Conservation (phyloP, 2,113 vertebrate genomes). For the Chaetorhynchus papuensis region DNA sequence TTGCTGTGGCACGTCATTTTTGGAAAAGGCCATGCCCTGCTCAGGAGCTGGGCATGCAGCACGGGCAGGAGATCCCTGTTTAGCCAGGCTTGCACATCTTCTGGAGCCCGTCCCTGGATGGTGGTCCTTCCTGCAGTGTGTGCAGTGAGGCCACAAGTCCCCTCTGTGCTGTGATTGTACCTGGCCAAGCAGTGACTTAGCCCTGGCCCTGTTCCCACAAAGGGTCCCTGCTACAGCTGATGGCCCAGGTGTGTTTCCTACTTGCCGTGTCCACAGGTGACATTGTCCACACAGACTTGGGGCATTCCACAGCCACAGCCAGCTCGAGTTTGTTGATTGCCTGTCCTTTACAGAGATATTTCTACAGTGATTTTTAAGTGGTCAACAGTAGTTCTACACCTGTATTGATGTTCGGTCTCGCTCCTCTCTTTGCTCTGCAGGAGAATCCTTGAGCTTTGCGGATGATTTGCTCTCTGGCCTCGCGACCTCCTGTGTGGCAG, state of each 20-base stretch:
- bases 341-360: not conserved
- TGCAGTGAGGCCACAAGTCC: fast-evolving
- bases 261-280: not conserved
- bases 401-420: not conserved
- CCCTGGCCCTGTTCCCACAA: not conserved
- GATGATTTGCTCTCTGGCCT: slow-evolving; percentile 94
- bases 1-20: not conserved
- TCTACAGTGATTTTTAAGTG: not conserved
- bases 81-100: not conserved
- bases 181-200: not conserved
- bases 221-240: fast-evolving
- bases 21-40: not conserved
- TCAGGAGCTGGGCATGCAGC: not conserved
- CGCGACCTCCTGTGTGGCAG: slow-evolving; percentile 91
- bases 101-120: not conserved
- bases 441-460: slow-evolving; percentile 93
- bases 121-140: not conserved
- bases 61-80: not conserved
- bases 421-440: slow-evolving; percentile 70
- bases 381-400: not conserved
- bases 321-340: not conserved
- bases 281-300: not conserved
- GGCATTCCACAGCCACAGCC: not conserved
- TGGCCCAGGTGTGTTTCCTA: not conserved
- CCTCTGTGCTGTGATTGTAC: not conserved